These are phyloP conservation scores for Telmatherina bonti DNA, from an alignment of 2,797 vertebrate genomes.

Conservation along the genomic window DNA sequence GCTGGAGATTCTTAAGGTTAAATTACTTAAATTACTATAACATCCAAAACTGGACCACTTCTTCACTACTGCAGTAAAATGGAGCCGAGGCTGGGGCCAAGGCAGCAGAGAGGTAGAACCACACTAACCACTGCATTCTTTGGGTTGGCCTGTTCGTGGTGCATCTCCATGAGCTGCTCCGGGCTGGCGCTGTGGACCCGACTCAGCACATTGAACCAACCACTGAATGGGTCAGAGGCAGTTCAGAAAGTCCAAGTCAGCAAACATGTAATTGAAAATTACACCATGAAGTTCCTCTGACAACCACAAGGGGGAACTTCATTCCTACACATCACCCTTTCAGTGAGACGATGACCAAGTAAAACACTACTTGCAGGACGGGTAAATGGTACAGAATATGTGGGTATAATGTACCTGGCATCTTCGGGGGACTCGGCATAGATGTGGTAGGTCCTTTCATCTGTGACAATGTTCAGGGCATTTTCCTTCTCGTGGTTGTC, in stretches of 20 bases:
- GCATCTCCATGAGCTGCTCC: constrained; percentile 88
- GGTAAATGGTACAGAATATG: background rate
- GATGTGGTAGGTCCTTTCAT: constrained; percentile 92
- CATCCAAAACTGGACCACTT: constrained; percentile 32
- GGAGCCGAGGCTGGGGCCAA: constrained; percentile 39
- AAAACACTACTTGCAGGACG: constrained; percentile 19
- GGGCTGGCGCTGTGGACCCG: constrained; percentile 85
- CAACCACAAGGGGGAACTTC: constrained; percentile 76
- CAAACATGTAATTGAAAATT: constrained; percentile 50
- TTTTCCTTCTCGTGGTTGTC: constrained; percentile 97
- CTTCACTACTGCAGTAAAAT: constrained; percentile 32
- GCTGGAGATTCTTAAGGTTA: background rate
- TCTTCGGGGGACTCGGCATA: constrained; percentile 94
- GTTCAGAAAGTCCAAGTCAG: constrained; percentile 63
- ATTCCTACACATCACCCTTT: constrained; percentile 44
- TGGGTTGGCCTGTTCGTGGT: constrained; percentile 89
- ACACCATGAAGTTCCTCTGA: constrained; percentile 48
- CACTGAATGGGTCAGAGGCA: constrained; percentile 78
- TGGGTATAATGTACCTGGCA: constrained; percentile 84
- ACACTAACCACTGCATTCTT: constrained; percentile 89
- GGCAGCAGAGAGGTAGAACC: constrained; percentile 59
- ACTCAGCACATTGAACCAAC: constrained; percentile 90
- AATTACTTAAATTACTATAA: constrained; percentile 23
- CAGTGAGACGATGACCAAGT: constrained; percentile 11
- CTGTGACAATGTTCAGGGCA: constrained; percentile 91